Conservation (phyloP, 2,113 vertebrate genomes). For the Amazona guildingii region DNA sequence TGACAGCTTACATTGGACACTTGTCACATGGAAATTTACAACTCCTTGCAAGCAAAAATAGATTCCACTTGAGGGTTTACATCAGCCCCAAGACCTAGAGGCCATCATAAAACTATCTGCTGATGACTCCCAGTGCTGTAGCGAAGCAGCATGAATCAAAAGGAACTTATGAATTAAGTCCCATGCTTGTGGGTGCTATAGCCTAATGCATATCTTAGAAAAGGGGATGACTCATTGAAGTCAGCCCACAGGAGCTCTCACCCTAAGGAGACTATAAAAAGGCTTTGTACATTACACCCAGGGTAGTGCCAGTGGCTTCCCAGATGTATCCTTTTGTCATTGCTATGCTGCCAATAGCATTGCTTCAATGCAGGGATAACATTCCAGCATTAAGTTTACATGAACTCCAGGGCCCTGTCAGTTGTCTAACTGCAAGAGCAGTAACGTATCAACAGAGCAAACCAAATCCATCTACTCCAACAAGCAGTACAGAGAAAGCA, state of each 20-base stretch:
- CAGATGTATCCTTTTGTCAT: conserved; percentile 23
- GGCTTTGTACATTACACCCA: background rate
- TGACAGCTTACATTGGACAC: background rate
- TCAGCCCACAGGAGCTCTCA: conserved; percentile 1
- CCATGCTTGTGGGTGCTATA: conserved; percentile 33
- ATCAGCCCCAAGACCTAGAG: conserved; percentile 17
- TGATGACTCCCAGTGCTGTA: conserved; percentile 42
- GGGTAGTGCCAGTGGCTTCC: background rate
- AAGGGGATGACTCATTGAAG: background rate
- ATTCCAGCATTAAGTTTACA: background rate
- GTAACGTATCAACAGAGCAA: conserved; percentile 42
- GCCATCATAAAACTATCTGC: conserved; percentile 12
- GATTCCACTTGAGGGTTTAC: background rate
- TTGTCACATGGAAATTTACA: background rate
- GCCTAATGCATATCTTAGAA: background rate
- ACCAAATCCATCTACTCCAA: conserved; percentile 73
- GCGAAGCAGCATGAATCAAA: conserved; percentile 57
- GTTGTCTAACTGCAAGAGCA: background rate
- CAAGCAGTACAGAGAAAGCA: conserved; percentile 74
- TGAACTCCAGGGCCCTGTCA: background rate
- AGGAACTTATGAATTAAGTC: conserved; percentile 26
- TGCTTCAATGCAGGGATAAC: background rate
- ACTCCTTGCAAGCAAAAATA: background rate
- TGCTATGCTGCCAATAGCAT: conserved; percentile 4
- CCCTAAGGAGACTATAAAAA: background rate